phyloP scores from a whole-genome alignment of 2,797 vertebrate genomes.

The Zonotrichia albicollis region DNA sequence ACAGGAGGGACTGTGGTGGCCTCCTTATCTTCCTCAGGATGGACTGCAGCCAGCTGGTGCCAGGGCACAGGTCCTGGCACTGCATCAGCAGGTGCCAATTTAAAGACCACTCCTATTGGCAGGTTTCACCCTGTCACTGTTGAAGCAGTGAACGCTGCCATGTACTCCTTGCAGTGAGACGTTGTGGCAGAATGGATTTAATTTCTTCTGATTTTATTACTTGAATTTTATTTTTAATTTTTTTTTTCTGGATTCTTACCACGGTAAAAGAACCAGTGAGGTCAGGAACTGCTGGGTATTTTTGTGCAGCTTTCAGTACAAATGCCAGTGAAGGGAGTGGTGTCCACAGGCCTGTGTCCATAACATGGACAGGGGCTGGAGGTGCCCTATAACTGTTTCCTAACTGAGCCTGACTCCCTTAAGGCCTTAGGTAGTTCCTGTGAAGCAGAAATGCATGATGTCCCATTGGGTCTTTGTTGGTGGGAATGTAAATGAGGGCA shows the following conservation, averaged over 20 bases:
- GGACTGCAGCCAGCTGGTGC: neutral
- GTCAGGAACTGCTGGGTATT: rapidly evolving
- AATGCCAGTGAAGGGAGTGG: neutral
- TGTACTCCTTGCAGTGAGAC: neutral
- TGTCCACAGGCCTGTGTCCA: rapidly evolving
- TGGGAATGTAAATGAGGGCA: rapidly evolving
- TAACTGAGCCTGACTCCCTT: neutral
- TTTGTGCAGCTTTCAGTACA: neutral
- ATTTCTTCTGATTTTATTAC: neutral
- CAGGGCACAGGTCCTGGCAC: neutral
- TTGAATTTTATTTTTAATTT: too few relatives aligned
- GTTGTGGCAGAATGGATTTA: neutral
- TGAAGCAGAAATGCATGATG: neutral
- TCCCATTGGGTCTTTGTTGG: rapidly evolving
- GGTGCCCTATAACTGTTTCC: neutral
- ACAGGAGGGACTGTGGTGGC: neutral
- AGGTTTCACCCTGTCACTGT: neutral
- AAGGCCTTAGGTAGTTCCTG: neutral
- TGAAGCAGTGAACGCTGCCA: rapidly evolving
- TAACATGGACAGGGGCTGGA: neutral
- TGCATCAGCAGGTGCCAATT: rapidly evolving
- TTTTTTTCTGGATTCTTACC: neutral
- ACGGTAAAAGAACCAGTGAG: neutral
- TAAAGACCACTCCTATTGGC: neutral
- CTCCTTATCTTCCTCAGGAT: neutral